A percentile compares a stretch with the other conserved stretches of the same genome.
Evolutionary conservation across 2,888 invertebrate species (phyloP).

Genomic region (Gymnocheta viridis): DNA sequence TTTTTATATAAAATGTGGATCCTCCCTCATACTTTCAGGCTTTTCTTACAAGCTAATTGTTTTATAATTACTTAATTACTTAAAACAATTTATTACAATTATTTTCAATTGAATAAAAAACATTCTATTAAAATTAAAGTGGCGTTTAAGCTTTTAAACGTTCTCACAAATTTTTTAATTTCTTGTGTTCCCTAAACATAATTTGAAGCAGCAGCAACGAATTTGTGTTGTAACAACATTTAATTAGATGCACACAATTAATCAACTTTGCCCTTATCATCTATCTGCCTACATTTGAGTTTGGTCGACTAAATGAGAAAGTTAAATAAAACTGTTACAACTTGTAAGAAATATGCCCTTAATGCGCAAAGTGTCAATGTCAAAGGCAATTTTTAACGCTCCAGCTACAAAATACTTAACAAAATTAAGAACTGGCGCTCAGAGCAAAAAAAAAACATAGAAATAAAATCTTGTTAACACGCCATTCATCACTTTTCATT

Average conservation of each 20-base stretch:
- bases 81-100: constrained; percentile 39
- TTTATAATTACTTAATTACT: constrained; percentile 65
- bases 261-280: constrained; percentile 75
- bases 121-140: constrained; percentile 43
- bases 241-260: constrained; percentile 81
- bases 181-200: not conserved
- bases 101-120: constrained; percentile 28
- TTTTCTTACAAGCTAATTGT: constrained; percentile 14
- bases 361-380: constrained; percentile 78
- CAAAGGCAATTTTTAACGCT: constrained; percentile 79
- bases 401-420: constrained; percentile 72
- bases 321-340: constrained; percentile 29
- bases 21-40: no score
- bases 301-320: constrained; percentile 13
- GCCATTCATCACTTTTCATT: constrained; percentile 80
- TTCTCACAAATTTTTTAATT: constrained; percentile 32
- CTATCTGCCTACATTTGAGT: constrained; percentile 12
- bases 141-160: constrained; percentile 43
- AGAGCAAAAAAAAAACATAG: constrained; percentile 49
- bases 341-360: constrained; percentile 43
- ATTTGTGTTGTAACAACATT: constrained; percentile 70
- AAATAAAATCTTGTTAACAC: constrained; percentile 82
- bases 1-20: not conserved
- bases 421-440: constrained; percentile 37
- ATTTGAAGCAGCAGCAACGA: constrained; percentile 28